These are phyloP conservation scores for Esox lucius DNA, from an alignment of 2,797 vertebrate species.

Conservation along the genomic window DNA sequence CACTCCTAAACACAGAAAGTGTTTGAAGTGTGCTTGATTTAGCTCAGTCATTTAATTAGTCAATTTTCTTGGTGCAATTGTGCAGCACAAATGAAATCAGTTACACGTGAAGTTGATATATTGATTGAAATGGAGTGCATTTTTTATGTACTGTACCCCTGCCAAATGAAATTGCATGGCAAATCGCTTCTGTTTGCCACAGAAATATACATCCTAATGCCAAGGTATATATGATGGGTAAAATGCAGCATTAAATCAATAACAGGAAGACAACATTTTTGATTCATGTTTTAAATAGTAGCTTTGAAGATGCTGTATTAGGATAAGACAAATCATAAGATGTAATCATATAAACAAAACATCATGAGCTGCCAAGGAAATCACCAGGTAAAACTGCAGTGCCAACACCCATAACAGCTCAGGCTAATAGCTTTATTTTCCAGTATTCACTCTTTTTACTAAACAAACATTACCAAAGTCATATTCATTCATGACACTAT, in stretches of 20 bases:
- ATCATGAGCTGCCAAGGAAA: constrained; percentile 68
- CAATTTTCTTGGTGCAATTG: background rate
- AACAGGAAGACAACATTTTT: background rate
- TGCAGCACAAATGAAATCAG: background rate
- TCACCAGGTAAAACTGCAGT: constrained; percentile 11
- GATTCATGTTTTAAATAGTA: constrained; percentile 7
- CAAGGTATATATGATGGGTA: background rate
- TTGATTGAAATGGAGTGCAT: background rate
- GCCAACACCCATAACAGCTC: constrained; percentile 55
- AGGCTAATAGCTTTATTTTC: constrained; percentile 56
- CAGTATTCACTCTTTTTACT: constrained; percentile 56
- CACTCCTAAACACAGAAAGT: background rate
- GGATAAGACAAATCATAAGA: constrained; percentile 30
- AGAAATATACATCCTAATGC: background rate
- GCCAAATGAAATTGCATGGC: background rate
- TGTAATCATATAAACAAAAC: constrained; percentile 60
- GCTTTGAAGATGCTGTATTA: constrained; percentile 7
- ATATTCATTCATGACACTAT: constrained; percentile 37
- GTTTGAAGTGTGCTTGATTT: background rate
- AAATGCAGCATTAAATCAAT: background rate
- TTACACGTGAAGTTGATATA: background rate
- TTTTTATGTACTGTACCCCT: background rate
- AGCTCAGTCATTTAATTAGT: background rate
- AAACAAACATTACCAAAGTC: constrained; percentile 53
- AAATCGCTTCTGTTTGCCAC: background rate